A percentile compares a stretch with the other conserved stretches of the same genome.
Conservation (phyloP, 2,888 invertebrate species). For the Hesperia comma region DNA sequence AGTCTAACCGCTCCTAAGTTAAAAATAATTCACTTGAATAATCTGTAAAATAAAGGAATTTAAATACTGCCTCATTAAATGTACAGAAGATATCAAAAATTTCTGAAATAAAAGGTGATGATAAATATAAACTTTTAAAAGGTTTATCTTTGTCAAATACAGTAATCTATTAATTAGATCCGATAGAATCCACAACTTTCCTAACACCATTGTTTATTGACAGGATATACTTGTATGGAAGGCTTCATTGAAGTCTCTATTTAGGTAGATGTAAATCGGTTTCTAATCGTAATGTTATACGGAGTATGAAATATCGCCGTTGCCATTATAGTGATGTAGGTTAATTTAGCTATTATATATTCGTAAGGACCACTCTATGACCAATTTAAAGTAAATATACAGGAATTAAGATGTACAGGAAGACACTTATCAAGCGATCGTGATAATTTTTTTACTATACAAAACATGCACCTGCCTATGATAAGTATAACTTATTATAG, state of each 20-base stretch:
- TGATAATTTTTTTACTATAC: not conserved
- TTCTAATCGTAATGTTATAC: conserved; percentile 52
- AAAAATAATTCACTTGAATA: not conserved
- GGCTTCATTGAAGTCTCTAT: conserved; percentile 37
- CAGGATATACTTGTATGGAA: conserved; percentile 8
- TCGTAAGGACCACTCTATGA: conserved; percentile 4
- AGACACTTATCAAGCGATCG: conserved; percentile 15
- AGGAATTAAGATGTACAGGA: conserved; percentile 28
- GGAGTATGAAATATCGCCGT: conserved; percentile 54
- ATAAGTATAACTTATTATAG: not conserved
- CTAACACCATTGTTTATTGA: not conserved
- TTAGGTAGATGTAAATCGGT: conserved; percentile 44
- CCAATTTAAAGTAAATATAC: conserved; percentile 16
- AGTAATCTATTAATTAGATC: too few relatives aligned
- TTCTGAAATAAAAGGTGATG: too few relatives aligned
- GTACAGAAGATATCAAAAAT: too few relatives aligned
- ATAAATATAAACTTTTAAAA: too few relatives aligned
- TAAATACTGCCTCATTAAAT: too few relatives aligned
- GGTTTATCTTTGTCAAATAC: too few relatives aligned
- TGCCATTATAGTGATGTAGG: conserved; percentile 70
- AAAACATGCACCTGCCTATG: not conserved
- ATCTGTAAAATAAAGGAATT: not conserved
- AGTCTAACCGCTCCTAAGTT: conserved; percentile 43
- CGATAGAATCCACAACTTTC: too few relatives aligned
- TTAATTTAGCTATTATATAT: conserved; percentile 47